Base-by-base conservation (phyloP, 1,140 invertebrate species). In the Plutomurus gul region DNA sequence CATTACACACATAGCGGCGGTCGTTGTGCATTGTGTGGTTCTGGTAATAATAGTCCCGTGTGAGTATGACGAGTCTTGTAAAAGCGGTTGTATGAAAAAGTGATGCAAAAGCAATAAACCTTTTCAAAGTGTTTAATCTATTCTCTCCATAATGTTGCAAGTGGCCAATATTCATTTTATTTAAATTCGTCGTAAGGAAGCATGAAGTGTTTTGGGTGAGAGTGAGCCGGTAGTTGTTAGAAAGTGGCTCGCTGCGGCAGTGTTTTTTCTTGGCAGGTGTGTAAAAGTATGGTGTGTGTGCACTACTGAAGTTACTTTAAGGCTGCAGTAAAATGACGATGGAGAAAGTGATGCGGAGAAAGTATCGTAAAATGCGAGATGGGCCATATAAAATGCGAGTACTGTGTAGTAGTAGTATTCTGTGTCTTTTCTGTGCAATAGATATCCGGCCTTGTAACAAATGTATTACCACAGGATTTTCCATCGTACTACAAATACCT, bases 341-440 rank as follows among this genome's bases (percentile, higher is more conserved):
- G 4, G 27, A 30, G 36, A 65, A 65, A 65, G 56, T 65, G 56
- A 65, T 65, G 56, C 36, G 56, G 56, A n/a, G n/a, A 65, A 65
- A 65, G 56, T 16, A n/a, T 65, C 56, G 56, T 65, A 65, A 65
- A 65, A 65, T 16, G 30, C 16, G 56, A 65, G 56, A 65, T 65
- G 56, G 56, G 56, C 56, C n/a, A 13, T 65, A n/a, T 36, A 65
- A 27, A n/a, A 11, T 36, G 7, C 13, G n/a, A 30, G 33, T 22
- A 60, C 56, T 65, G 30, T 65, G 11, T 10, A 3, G n/a, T n/a
- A n/a, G n/a, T n/a, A n/a, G n/a, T n/a, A n/a, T n/a, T n/a, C n/a
- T n/a, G n/a, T n/a, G n/a, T n/a, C n/a, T n/a, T n/a, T n/a, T n/a
- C n/a, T n/a, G n/a, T n/a, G n/a, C n/a, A n/a, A n/a, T n/a, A n/a